Conservation (phyloP, 1,140 invertebrate genomes). For the Diploscapter pachys region DNA sequence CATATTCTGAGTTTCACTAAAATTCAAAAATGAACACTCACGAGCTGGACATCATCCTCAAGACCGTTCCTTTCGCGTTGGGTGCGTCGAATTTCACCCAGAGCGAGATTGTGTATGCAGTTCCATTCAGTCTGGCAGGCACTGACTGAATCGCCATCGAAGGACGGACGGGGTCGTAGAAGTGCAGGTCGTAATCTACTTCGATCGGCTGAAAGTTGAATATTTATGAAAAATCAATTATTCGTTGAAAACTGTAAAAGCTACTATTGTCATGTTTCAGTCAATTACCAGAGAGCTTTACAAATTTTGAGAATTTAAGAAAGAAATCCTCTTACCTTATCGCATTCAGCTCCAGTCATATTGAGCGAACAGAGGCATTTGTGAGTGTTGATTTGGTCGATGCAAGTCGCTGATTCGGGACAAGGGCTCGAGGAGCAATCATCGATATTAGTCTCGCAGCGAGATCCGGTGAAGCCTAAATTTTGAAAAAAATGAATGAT, state of each 20-base stretch:
- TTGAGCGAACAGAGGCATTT: constrained; percentile 94
- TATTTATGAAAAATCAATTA: neutral
- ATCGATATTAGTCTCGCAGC: constrained; percentile 85
- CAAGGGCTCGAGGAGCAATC: constrained; percentile 90
- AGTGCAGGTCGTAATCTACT: constrained; percentile 90
- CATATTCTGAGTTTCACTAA: too few species aligned
- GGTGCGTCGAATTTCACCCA: constrained; percentile 90
- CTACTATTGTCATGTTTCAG: too few species aligned
- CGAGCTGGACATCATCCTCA: constrained; percentile 73
- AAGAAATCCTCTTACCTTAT: constrained; percentile 65
- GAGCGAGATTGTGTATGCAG: constrained; percentile 81
- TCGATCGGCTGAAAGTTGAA: constrained; percentile 70
- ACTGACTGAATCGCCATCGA: constrained; percentile 83
- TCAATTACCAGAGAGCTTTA: too few species aligned
- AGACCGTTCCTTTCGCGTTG: constrained; percentile 85
- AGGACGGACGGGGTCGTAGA: constrained; percentile 76
- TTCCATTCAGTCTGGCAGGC: constrained; percentile 75
- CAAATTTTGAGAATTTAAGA: too few species aligned
- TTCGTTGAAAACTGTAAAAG: too few species aligned
- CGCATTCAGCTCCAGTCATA: constrained; percentile 87
- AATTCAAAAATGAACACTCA: constrained; percentile 31
- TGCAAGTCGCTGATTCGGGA: constrained; percentile 85
- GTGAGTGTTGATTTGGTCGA: constrained; percentile 85
- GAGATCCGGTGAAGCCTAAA: constrained; percentile 70
- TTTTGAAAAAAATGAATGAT: neutral